These are phyloP conservation scores for Blera fallax DNA, from an alignment of 2,888 invertebrate genomes.

Conservation along the genomic window DNA sequence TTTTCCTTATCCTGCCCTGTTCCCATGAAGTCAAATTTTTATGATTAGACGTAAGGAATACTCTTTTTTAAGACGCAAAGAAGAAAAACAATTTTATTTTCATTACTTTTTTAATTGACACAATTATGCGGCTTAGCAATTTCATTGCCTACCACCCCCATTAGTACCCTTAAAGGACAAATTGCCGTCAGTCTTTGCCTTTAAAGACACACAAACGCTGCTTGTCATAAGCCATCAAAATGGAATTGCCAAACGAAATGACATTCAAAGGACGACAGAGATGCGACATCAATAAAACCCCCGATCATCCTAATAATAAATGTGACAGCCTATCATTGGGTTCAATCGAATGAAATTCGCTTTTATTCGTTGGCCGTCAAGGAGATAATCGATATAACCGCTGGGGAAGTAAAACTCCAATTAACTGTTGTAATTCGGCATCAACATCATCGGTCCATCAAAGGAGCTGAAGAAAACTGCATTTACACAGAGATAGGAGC, in stretches of 20 bases:
- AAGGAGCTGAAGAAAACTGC: not conserved
- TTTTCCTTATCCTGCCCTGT: not conserved
- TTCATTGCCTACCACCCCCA: not conserved
- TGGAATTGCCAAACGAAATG: conserved; percentile 14
- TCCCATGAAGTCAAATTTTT: not conserved
- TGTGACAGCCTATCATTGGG: conserved; percentile 16
- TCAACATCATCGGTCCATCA: not conserved
- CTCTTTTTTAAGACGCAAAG: not conserved
- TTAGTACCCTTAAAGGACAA: not conserved
- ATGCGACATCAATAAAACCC: conserved; percentile 8
- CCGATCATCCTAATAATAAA: conserved; percentile 14
- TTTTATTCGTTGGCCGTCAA: conserved; percentile 19
- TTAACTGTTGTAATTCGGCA: not conserved
- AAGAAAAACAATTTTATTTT: not conserved
- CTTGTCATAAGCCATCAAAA: conserved; percentile 21
- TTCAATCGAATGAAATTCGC: conserved; percentile 12
- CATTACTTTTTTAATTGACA: conserved; percentile 4
- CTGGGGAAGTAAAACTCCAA: not conserved
- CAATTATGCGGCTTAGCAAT: conserved; percentile 18
- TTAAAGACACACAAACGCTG: not conserved
- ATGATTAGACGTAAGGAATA: not conserved
- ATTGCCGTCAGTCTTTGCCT: not conserved
- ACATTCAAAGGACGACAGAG: not conserved
- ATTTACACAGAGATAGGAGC: not conserved
- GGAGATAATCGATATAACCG: not conserved